Conservation (phyloP, 1,140 invertebrate genomes). For the Panagrolaimus sp. region DNA sequence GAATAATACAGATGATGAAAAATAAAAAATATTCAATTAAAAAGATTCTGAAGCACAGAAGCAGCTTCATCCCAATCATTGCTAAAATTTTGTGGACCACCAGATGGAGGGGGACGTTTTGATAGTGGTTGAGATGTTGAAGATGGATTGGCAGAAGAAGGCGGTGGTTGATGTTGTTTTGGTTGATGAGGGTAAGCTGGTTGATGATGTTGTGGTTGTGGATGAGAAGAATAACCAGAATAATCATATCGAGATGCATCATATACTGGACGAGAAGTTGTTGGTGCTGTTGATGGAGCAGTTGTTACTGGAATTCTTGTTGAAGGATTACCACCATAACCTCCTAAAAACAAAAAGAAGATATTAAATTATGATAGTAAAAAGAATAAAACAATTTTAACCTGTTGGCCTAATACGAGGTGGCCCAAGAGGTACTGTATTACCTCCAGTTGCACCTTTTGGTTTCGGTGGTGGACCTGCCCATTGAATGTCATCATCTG, state of each 20-base stretch:
- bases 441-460: too few species aligned
- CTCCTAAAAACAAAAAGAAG: too few species aligned
- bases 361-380: too few species aligned
- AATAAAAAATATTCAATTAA: not conserved
- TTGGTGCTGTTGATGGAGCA: not conserved
- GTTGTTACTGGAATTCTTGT: not conserved
- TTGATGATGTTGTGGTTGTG: not conserved
- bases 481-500: too few species aligned
- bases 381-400: too few species aligned
- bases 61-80: conserved; percentile 2
- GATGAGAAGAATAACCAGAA: not conserved
- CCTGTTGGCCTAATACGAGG: too few species aligned
- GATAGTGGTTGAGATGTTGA: not conserved
- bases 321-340: too few species aligned
- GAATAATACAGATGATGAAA: not conserved
- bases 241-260: not conserved
- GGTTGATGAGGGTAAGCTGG: not conserved
- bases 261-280: not conserved
- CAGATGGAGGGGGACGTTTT: not conserved
- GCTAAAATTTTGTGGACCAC: not conserved
- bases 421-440: too few species aligned
- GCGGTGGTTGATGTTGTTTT: not conserved
- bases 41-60: not conserved
- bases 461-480: too few species aligned
- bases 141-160: not conserved